These are phyloP conservation scores for Protomyctophum bolini DNA, from an alignment of 2,113 vertebrate species.

Conservation along the genomic window DNA sequence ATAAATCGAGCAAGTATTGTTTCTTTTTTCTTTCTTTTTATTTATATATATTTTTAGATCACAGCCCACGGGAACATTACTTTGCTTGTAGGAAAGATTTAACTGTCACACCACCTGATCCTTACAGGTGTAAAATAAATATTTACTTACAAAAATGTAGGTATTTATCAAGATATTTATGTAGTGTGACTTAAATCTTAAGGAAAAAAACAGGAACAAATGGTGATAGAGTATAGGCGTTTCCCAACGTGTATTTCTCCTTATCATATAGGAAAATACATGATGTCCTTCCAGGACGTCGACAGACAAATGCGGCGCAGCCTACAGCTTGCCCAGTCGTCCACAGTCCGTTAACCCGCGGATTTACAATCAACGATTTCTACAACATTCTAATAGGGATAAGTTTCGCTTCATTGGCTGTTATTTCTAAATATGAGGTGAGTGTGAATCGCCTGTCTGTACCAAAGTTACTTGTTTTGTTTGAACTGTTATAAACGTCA, in stretches of 20 bases:
- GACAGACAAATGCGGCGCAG: conserved; percentile 77
- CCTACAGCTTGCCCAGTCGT: conserved; percentile 68
- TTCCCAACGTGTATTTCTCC: not conserved
- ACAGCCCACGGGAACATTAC: conserved; percentile 42
- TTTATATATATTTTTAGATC: not conserved
- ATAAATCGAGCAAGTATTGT: not conserved
- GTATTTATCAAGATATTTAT: not conserved
- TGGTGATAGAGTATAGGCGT: too few species aligned
- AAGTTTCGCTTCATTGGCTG: conserved; percentile 25
- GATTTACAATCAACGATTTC: conserved; percentile 69
- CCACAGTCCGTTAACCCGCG: conserved; percentile 66
- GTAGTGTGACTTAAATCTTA: too few species aligned
- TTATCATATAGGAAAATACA: not conserved
- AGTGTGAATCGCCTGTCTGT: conserved; percentile 45
- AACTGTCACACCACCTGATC: conserved; percentile 69
- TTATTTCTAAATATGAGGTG: conserved; percentile 74
- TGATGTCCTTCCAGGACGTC: conserved; percentile 69
- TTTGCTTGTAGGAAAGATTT: conserved; percentile 65
- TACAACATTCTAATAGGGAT: conserved; percentile 27
- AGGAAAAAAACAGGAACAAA: too few species aligned
- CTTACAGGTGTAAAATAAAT: conserved; percentile 65
- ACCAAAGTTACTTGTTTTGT: conserved; percentile 29
- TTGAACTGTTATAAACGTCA: conserved; percentile 21
- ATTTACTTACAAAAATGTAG: not conserved
- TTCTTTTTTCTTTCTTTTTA: not conserved